Conservation (phyloP, 1,140 invertebrate genomes). For the Ips typographus region DNA sequence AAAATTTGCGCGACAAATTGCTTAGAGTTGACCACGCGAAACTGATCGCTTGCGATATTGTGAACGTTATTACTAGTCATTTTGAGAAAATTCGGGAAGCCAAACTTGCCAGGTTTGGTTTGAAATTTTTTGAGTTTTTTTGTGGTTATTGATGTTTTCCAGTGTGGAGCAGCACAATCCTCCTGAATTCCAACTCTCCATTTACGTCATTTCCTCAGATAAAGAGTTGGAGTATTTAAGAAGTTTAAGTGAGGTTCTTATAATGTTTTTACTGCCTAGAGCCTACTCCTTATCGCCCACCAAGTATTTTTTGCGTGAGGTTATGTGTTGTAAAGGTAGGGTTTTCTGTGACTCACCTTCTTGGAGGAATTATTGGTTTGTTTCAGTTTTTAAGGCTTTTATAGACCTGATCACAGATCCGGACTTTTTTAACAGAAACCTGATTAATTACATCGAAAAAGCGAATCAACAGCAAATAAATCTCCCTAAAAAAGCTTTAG, state of each 20-base stretch:
- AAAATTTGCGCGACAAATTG: conserved; percentile 73
- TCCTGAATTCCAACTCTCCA: conserved; percentile 73
- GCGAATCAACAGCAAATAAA: conserved; percentile 74
- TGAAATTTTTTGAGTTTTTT: conserved; percentile 7
- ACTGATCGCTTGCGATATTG: conserved; percentile 79
- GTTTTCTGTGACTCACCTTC: not conserved
- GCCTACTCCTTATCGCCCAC: conserved; percentile 76
- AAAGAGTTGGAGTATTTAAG: conserved; percentile 80
- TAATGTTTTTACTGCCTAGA: conserved; percentile 77
- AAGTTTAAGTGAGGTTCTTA: conserved; percentile 77
- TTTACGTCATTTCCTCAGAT: conserved; percentile 71
- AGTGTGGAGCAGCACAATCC: conserved; percentile 61
- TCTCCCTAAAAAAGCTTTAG: conserved; percentile 78
- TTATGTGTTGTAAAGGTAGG: conserved; percentile 78
- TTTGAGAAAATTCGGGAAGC: conserved; percentile 82
- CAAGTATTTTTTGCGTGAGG: conserved; percentile 78
- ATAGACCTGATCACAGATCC: conserved; percentile 85
- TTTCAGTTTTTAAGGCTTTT: conserved; percentile 78
- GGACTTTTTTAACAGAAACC: conserved; percentile 87
- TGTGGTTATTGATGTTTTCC: conserved; percentile 34
- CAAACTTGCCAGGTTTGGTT: conserved; percentile 69
- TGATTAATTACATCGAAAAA: conserved; percentile 75
- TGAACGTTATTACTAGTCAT: conserved; percentile 77
- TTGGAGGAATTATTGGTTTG: not conserved
- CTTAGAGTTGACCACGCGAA: conserved; percentile 77